phyloP scores from a whole-genome alignment of 2,113 vertebrate genomes.

The Lophius piscatorius region DNA sequence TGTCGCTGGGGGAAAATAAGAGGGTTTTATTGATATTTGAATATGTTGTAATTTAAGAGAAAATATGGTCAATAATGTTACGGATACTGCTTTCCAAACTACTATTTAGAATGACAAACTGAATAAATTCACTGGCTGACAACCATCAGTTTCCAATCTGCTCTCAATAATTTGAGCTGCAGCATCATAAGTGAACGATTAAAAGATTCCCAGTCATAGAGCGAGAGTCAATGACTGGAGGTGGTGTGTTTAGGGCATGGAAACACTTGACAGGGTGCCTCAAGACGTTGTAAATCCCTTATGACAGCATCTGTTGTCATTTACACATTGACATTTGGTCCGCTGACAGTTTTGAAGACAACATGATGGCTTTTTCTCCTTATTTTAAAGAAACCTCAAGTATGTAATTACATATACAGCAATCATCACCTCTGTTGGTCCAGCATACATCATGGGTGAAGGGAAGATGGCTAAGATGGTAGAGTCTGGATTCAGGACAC shows the following conservation, averaged over 20 bases:
- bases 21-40: background rate
- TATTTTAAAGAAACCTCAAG: constrained; percentile 14
- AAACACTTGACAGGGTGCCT: constrained; percentile 37
- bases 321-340: constrained; percentile 10
- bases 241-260: constrained; percentile 30
- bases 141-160: constrained; percentile 46
- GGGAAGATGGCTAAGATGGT: constrained; percentile 98
- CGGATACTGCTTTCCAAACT: background rate
- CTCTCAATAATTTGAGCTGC: constrained; percentile 48
- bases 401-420: constrained; percentile 2
- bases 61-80: constrained; percentile 13
- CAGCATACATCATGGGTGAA: constrained; percentile 99
- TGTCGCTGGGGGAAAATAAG: background rate
- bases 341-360: constrained; percentile 19
- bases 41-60: constrained; percentile 9
- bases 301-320: constrained; percentile 23
- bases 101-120: constrained; percentile 25
- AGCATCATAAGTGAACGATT: constrained; percentile 50
- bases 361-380: constrained; percentile 1
- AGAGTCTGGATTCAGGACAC: constrained; percentile 86
- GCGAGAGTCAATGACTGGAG: constrained; percentile 29
- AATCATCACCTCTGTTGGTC: constrained; percentile 92
- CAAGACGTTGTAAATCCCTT: constrained; percentile 22
- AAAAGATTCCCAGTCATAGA: constrained; percentile 45
- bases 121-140: constrained; percentile 30